Conservation (phyloP, 2,113 vertebrate species). For the Felis catus region DNA sequence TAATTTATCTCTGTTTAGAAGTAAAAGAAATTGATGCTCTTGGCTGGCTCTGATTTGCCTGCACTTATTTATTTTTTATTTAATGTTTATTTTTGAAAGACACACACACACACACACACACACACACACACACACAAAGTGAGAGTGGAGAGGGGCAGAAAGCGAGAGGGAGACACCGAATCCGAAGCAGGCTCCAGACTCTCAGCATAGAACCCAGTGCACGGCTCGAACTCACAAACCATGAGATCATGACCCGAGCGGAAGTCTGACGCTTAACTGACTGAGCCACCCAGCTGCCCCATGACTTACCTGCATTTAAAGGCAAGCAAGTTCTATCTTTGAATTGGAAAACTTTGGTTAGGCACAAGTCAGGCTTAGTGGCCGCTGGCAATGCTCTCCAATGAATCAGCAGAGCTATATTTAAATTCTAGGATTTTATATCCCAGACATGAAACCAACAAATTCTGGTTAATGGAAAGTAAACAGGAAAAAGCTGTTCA, state of each 20-base stretch:
- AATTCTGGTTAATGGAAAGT: constrained; percentile 46
- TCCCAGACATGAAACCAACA: constrained; percentile 43
- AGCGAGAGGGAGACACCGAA: too few species aligned
- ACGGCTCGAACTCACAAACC: too few species aligned
- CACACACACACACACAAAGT: too few species aligned
- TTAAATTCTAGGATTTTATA: constrained; percentile 55
- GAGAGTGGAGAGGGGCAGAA: too few species aligned
- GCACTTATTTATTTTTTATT: neutral
- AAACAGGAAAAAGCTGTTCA: neutral
- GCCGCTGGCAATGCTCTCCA: neutral
- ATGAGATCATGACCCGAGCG: too few species aligned
- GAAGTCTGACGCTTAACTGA: too few species aligned
- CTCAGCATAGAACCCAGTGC: too few species aligned
- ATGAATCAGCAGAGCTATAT: constrained; percentile 63
- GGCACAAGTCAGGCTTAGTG: neutral
- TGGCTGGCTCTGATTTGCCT: neutral
- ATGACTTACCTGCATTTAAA: constrained; percentile 13
- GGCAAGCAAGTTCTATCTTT: constrained; percentile 3
- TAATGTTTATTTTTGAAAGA: too few species aligned
- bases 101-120: too few species aligned
- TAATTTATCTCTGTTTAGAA: constrained; percentile 40
- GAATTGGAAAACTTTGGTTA: neutral
- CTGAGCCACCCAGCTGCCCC: too few species aligned
- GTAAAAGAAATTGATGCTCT: neutral
- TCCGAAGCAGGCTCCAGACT: too few species aligned